phyloP scores from a whole-genome alignment of 2,888 invertebrate genomes.

The Atherix ibis region DNA sequence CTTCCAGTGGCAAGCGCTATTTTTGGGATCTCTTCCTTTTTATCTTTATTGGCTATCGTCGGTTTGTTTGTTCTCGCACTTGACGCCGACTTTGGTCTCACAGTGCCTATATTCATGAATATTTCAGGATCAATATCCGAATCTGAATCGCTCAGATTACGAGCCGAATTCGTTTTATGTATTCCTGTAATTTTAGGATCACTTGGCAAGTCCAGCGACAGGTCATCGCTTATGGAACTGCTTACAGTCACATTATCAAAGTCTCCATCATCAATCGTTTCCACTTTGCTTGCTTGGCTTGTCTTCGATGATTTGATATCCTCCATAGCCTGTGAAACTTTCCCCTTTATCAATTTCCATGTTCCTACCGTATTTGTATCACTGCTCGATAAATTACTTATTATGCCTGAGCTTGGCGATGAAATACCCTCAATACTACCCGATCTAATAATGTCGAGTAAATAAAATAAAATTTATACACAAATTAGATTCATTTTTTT shows the following conservation, averaged over 20 bases:
- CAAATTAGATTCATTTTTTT: not conserved
- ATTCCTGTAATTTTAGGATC: not conserved
- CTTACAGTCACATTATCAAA: too few species aligned
- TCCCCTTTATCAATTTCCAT: conserved; percentile 31
- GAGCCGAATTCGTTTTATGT: not conserved
- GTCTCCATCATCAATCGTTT: not conserved
- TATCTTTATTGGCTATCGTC: conserved; percentile 1
- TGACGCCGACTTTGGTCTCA: not conserved
- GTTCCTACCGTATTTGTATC: conserved; percentile 24
- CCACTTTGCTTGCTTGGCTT: too few species aligned
- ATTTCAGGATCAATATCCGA: not conserved
- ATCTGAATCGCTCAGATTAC: not conserved
- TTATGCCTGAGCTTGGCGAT: conserved; percentile 18
- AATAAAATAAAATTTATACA: not conserved
- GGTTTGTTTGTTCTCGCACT: not conserved
- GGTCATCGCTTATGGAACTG: not conserved
- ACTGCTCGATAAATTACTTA: conserved; percentile 18
- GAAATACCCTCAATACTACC: conserved; percentile 25
- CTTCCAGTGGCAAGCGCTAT: not conserved
- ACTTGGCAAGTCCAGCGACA: not conserved
- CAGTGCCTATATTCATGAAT: conserved; percentile 17
- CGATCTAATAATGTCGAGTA: conserved; percentile 19
- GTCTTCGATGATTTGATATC: conserved; percentile 30
- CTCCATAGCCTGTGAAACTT: conserved; percentile 31
- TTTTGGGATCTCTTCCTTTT: conserved; percentile 2